These are phyloP conservation scores for Batillaria attramentaria DNA, from an alignment of 1,140 invertebrate genomes.

Conservation along the genomic window DNA sequence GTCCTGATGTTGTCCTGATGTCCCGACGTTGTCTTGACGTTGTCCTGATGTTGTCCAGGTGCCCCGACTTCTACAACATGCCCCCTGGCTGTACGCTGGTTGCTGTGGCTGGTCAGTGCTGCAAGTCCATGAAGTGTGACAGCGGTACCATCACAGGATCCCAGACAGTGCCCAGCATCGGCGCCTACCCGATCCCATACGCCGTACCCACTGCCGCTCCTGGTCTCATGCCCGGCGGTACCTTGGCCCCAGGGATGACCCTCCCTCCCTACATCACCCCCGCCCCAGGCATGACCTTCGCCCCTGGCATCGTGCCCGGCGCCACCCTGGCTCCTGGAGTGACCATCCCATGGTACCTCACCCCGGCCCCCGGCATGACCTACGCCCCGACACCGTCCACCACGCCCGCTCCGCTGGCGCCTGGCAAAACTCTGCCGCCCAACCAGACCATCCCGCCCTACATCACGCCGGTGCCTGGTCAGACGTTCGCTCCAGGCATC, in stretches of 20 bases:
- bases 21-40: background rate
- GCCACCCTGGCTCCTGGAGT: slow-evolving; percentile 43
- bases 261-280: slow-evolving; percentile 46
- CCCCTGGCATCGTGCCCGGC: slow-evolving; percentile 47
- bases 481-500: slow-evolving; percentile 47
- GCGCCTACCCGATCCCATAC: slow-evolving; percentile 41
- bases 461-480: slow-evolving; percentile 53
- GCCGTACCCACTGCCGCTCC: slow-evolving; percentile 5
- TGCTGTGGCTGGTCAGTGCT: slow-evolving; percentile 55
- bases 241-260: slow-evolving; percentile 37
- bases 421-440: slow-evolving; percentile 35
- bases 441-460: slow-evolving; percentile 42
- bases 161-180: slow-evolving; percentile 45
- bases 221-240: slow-evolving; percentile 25
- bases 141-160: slow-evolving; percentile 53
- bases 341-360: slow-evolving; percentile 38
- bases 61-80: slow-evolving; percentile 57
- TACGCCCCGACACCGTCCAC: slow-evolving; percentile 46
- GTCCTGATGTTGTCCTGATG: background rate
- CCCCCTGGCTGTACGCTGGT: slow-evolving; percentile 52
- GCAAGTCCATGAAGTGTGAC: slow-evolving; percentile 51
- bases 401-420: slow-evolving; percentile 38
- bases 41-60: slow-evolving; percentile 51
- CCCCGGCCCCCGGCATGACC: slow-evolving; percentile 50
- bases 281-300: slow-evolving; percentile 50